These are phyloP conservation scores for Protaetia brevitarsis DNA, from an alignment of 1,140 invertebrate species.

Conservation along the genomic window DNA sequence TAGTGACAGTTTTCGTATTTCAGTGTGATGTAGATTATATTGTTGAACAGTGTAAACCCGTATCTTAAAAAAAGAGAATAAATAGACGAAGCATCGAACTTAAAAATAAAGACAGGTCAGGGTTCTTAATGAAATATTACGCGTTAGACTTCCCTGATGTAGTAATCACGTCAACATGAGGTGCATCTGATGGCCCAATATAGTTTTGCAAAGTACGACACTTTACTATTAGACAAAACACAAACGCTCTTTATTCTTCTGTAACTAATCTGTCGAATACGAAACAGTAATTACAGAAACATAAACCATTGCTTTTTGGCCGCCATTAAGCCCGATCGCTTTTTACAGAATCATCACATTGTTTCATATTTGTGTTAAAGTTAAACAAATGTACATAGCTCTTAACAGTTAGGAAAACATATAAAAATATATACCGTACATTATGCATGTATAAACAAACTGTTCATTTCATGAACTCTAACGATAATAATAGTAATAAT, in stretches of 20 bases:
- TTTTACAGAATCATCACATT: not conserved
- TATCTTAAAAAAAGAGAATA: not conserved
- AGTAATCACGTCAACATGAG: not conserved
- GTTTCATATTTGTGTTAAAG: not conserved
- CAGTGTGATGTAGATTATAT: not conserved
- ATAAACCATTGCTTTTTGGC: too few species aligned
- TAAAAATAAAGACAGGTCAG: not conserved
- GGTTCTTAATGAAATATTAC: not conserved
- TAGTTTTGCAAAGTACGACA: too few species aligned
- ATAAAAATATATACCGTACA: not conserved
- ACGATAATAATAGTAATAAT: not conserved
- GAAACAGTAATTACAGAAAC: too few species aligned
- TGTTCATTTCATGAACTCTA: slow-evolving; percentile 14
- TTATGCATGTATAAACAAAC: slow-evolving; percentile 3
- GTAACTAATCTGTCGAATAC: too few species aligned
- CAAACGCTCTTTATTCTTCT: too few species aligned
- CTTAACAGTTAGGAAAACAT: slow-evolving; percentile 6
- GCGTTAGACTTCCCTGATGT: not conserved
- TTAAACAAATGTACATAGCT: not conserved
- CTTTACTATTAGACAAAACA: too few species aligned
- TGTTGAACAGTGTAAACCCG: not conserved
- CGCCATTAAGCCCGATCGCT: too few species aligned
- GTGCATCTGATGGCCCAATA: slow-evolving; percentile 10
- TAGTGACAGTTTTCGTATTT: not conserved
- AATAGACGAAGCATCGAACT: not conserved